A percentile compares a stretch with the other conserved stretches of the same genome.
These are phyloP conservation scores for Cephonodes hylas DNA, from an alignment of 2,888 invertebrate species.

Conservation along the genomic window DNA sequence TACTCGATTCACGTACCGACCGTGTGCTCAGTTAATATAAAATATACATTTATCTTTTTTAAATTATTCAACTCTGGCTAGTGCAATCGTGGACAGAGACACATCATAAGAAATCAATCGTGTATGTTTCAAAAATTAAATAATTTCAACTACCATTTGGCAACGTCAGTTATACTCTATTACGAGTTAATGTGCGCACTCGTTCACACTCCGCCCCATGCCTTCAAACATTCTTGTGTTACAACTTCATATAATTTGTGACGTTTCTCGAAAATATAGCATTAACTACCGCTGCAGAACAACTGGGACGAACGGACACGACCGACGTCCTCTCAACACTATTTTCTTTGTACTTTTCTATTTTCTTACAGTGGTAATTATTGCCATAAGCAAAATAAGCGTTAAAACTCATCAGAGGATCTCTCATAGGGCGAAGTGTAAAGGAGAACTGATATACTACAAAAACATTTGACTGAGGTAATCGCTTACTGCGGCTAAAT, in stretches of 20 bases:
- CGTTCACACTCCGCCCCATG: not conserved
- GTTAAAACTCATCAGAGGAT: not conserved
- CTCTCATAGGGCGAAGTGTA: not conserved
- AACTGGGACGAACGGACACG: not conserved
- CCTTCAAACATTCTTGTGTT: not conserved
- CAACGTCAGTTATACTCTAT: slow-evolving; percentile 15
- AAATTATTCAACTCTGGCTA: slow-evolving; percentile 11
- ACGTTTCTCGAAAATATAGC: not conserved
- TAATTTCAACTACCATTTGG: slow-evolving; percentile 15
- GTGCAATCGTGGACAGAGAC: slow-evolving; percentile 16
- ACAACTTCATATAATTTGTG: not conserved
- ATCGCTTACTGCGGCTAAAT: slow-evolving; percentile 3
- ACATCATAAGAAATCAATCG: slow-evolving; percentile 17
- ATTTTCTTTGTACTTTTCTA: not conserved
- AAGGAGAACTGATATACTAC: not conserved
- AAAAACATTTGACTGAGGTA: slow-evolving; percentile 4
- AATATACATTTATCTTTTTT: not conserved
- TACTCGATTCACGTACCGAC: not conserved
- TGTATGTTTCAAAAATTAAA: slow-evolving; percentile 9
- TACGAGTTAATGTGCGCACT: not conserved
- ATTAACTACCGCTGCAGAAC: not conserved
- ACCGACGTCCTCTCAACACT: not conserved
- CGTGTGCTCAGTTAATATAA: not conserved
- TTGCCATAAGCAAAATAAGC: not conserved
- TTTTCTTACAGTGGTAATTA: not conserved